A percentile compares a stretch with the other conserved stretches of the same genome.
Conservation (phyloP, 2,888 invertebrate species). For the Eledona agricola region DNA sequence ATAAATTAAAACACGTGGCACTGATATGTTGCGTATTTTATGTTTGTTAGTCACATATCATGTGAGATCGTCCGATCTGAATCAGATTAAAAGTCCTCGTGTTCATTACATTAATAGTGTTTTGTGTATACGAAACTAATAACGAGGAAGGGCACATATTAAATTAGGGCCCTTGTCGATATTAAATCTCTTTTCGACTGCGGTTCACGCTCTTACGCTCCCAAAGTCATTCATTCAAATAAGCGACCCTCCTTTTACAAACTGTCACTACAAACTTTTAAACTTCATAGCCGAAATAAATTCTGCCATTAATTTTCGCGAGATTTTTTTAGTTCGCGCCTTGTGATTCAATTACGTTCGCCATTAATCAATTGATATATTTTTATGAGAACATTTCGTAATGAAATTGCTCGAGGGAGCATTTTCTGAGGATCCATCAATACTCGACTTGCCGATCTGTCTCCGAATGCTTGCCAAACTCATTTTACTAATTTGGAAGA, state of each 20-base stretch:
- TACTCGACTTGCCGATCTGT: constrained; percentile 29
- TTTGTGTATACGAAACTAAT: constrained; percentile 57
- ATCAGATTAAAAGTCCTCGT: constrained; percentile 52
- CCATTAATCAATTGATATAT: constrained; percentile 63
- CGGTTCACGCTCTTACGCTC: constrained; percentile 53
- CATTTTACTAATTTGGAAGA: no score
- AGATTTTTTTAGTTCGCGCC: constrained; percentile 60
- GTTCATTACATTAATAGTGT: constrained; percentile 57
- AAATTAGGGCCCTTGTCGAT: constrained; percentile 57
- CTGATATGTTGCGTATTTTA: constrained; percentile 30
- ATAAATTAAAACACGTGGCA: constrained; percentile 35
- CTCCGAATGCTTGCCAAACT: no score
- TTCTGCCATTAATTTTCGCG: constrained; percentile 58
- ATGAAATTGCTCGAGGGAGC: constrained; percentile 54
- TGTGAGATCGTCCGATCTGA: constrained; percentile 40
- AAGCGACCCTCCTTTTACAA: constrained; percentile 55
- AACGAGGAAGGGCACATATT: constrained; percentile 55
- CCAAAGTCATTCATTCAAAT: constrained; percentile 56
- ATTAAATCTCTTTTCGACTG: constrained; percentile 57
- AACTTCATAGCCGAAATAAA: constrained; percentile 56
- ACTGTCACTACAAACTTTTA: constrained; percentile 58
- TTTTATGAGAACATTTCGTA: constrained; percentile 60
- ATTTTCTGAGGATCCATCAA: constrained; percentile 34
- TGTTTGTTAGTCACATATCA: constrained; percentile 30
- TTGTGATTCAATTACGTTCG: constrained; percentile 61